Evolutionary conservation across 1,140 invertebrate species (phyloP), one percentile per base, ranked within the genome.

Genomic region (Camponotus vicinus): DNA sequence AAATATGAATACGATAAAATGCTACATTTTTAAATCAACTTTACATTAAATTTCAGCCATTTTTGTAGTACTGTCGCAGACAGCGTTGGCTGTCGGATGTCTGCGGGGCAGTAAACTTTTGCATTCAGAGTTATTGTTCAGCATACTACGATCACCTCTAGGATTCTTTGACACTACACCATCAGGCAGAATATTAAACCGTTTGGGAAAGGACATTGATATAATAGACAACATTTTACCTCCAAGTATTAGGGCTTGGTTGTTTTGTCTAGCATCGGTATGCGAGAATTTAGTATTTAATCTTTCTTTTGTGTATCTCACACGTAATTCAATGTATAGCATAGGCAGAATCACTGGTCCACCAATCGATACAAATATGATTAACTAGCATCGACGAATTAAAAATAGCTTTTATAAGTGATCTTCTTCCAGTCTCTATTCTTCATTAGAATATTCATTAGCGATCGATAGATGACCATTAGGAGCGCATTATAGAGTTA

Each of bases 221-320:
- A 86, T 95, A 91, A 88, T 95, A 90, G 94, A 96, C 92, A 95
- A 95, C 92, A 93, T 94, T 77, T 93, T 96, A 88, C 95, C 96
- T 57, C 93, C 92, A 83, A 94, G 90, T 82, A 91, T 96, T 93
- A 94, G 94, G 89, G 93, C 93, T 90, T 95, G 93, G 93, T 93
- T 96, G 73, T 93, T 93, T 93, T 95, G 94, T 89, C 96, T 97
- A 91, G 96, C 96, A 96, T 95, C 96, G 97, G 97, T 97, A 97
- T 91, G 95, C 94, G 90, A 91, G 89, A 92, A 21, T 89, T 91
- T 87, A 64, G 64, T 86, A 84, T 89, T 27, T 86, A 88, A 86
- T 92, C 69, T 78, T 5, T 52, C 4, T 52, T 3, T 52, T 85
- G 32, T 52, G 15, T 59, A 9, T 52, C 34, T 86, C 57, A 67